These are phyloP conservation scores for Acleris sparsana DNA, from an alignment of 2,888 invertebrate species.

Conservation along the genomic window DNA sequence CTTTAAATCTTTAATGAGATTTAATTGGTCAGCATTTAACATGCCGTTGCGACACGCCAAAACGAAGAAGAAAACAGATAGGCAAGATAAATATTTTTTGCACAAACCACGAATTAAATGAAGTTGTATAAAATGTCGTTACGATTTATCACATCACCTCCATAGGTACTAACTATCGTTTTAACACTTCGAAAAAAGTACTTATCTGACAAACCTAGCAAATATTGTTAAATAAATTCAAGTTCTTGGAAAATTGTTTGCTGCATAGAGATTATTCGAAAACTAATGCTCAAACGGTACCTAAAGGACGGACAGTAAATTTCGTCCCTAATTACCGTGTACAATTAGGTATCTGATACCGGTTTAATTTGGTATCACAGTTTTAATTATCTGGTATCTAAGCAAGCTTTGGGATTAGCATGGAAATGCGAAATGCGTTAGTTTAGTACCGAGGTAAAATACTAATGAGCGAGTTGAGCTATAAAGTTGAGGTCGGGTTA, in stretches of 20 bases:
- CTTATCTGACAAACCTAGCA: too few species aligned
- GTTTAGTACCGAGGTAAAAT: neutral
- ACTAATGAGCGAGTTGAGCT: neutral
- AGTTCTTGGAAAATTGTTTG: neutral
- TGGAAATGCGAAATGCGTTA: neutral
- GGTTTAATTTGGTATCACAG: conserved; percentile 17
- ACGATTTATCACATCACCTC: too few species aligned
- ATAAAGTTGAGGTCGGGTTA: neutral
- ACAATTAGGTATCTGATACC: conserved; percentile 16
- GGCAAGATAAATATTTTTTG: too few species aligned
- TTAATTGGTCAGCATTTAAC: too few species aligned
- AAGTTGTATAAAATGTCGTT: too few species aligned
- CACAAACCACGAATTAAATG: too few species aligned
- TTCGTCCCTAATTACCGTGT: conserved; percentile 15
- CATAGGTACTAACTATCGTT: too few species aligned
- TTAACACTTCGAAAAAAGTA: too few species aligned
- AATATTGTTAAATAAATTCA: too few species aligned
- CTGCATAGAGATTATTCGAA: neutral
- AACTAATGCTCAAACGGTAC: conserved; percentile 5
- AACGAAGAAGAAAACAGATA: too few species aligned
- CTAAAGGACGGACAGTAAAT: conserved; percentile 2
- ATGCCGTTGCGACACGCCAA: too few species aligned
- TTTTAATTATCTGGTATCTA: conserved; percentile 18
- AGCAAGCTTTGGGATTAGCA: neutral
- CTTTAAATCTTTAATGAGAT: too few species aligned